Conservation (phyloP, 2,113 vertebrate genomes). For the Eolophus roseicapilla region DNA sequence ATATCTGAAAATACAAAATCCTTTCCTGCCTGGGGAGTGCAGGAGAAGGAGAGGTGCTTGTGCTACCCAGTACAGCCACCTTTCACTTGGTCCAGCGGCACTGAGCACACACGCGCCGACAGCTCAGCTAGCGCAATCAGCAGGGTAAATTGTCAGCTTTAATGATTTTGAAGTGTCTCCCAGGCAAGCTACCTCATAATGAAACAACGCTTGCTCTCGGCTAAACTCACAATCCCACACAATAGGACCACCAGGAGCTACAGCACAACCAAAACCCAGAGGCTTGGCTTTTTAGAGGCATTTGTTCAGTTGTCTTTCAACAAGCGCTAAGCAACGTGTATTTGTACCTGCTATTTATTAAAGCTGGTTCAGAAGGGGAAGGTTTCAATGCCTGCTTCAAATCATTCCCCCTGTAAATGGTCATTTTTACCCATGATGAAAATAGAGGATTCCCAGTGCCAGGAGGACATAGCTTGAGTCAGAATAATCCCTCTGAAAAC, state of each 20-base stretch:
- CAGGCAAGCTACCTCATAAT: neutral
- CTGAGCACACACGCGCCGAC: neutral
- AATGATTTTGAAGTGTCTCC: slow-evolving; percentile 12
- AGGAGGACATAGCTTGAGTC: neutral
- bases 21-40: neutral
- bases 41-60: neutral
- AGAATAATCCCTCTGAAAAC: neutral
- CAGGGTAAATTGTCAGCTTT: neutral
- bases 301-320: slow-evolving; percentile 40
- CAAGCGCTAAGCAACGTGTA: slow-evolving; percentile 32
- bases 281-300: slow-evolving; percentile 1
- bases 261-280: neutral
- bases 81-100: neutral
- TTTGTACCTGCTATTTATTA: slow-evolving; percentile 36
- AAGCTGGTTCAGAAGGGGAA: slow-evolving; percentile 12
- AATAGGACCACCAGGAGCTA: neutral
- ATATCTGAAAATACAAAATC: neutral
- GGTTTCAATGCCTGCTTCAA: neutral
- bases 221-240: neutral
- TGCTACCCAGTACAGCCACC: neutral
- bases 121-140: neutral
- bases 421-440: slow-evolving; percentile 10
- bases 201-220: neutral
- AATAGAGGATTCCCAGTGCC: neutral
- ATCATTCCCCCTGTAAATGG: slow-evolving; percentile 39